phyloP scores from a whole-genome alignment of 2,888 invertebrate species.

The Ichneumoninae sp. region DNA sequence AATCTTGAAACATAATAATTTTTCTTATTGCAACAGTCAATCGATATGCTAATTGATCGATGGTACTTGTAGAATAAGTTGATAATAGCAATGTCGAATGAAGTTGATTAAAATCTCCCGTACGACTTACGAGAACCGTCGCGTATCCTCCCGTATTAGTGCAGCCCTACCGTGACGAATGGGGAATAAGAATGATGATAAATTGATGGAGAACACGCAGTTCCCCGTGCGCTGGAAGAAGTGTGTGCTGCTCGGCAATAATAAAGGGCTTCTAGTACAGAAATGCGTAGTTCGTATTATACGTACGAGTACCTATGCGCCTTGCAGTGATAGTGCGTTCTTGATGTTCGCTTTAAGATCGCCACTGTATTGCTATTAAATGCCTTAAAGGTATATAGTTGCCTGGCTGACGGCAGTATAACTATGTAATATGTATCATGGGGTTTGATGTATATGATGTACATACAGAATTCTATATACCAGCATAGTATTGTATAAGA shows the following conservation, averaged over 20 bases:
- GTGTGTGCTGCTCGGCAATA: constrained; percentile 16
- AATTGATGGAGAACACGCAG: constrained; percentile 47
- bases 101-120: neutral
- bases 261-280: constrained; percentile 24
- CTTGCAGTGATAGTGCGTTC: constrained; percentile 10
- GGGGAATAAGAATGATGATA: constrained; percentile 44
- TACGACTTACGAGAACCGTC: neutral
- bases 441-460: constrained; percentile 17
- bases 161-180: constrained; percentile 36
- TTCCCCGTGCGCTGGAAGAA: neutral
- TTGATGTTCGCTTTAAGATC: constrained; percentile 26
- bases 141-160: neutral
- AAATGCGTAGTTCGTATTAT: constrained; percentile 6
- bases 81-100: no score
- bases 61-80: no score
- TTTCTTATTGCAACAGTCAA: neutral
- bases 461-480: constrained; percentile 25
- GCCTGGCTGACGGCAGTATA: constrained; percentile 49
- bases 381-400: constrained; percentile 44
- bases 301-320: neutral
- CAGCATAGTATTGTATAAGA: constrained; percentile 21
- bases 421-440: constrained; percentile 55
- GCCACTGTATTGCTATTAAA: constrained; percentile 6
- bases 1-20: neutral
- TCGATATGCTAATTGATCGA: neutral